Conservation (phyloP, 2,113 vertebrate species). For the Leiothrix lutea region DNA sequence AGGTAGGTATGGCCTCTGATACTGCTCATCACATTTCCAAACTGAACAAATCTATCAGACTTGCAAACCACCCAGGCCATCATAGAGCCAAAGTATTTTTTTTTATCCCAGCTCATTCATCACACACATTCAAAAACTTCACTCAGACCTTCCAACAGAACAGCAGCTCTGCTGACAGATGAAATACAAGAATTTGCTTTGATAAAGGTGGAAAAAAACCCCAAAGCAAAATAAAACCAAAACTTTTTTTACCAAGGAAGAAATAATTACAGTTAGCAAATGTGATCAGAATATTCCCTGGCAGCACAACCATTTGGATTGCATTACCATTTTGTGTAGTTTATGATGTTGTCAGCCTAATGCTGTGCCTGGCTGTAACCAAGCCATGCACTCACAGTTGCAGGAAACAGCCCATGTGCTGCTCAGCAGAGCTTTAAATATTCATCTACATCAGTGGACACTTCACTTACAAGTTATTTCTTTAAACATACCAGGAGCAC, state of each 20-base stretch:
- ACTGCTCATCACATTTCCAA: neutral
- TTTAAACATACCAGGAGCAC: neutral
- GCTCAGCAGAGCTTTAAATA: neutral
- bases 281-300: neutral
- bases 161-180: neutral
- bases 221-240: neutral
- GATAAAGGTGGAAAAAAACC: neutral
- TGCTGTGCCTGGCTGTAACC: neutral
- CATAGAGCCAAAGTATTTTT: neutral
- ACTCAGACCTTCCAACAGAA: neutral
- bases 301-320: neutral
- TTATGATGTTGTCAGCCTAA: slow-evolving; percentile 1
- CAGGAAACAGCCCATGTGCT: neutral
- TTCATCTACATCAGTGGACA: neutral
- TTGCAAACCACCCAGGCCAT: neutral
- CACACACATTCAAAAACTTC: neutral
- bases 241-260: neutral
- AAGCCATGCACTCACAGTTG: neutral
- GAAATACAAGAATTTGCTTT: neutral
- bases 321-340: neutral
- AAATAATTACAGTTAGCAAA: neutral
- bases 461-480: neutral
- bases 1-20: neutral
- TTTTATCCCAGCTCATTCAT: neutral
- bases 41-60: neutral